phyloP scores from a whole-genome alignment of 2,888 invertebrate species.

The Crossocerus cetratus region DNA sequence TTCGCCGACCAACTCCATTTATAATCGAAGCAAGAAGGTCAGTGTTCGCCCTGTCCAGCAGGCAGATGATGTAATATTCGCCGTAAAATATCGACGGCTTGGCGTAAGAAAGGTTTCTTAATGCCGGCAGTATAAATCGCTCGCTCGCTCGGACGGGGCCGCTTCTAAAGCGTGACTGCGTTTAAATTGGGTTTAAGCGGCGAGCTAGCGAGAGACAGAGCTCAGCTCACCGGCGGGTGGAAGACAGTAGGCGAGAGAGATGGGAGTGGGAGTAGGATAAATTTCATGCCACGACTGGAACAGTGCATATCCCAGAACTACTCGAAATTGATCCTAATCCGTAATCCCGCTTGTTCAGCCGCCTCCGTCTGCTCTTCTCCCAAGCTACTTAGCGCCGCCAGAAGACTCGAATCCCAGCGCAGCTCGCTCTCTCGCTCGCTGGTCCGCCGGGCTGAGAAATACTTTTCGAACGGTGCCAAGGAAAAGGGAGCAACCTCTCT shows the following conservation, averaged over 20 bases:
- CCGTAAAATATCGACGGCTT: background rate
- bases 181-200: slow-evolving; percentile 28
- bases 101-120: background rate
- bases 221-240: too few relatives aligned
- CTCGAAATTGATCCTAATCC: slow-evolving; percentile 76
- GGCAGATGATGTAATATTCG: background rate
- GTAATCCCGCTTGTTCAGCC: slow-evolving; percentile 74
- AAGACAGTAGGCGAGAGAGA: background rate
- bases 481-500: slow-evolving; percentile 33
- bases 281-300: slow-evolving; percentile 51
- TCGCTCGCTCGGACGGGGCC: background rate
- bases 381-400: slow-evolving; percentile 66
- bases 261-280: slow-evolving; percentile 31
- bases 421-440: slow-evolving; percentile 1
- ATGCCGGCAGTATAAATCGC: background rate
- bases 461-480: slow-evolving; percentile 18
- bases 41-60: background rate
- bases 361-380: slow-evolving; percentile 71
- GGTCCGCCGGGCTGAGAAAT: slow-evolving; percentile 17
- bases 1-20: too few relatives aligned
- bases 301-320: slow-evolving; percentile 71
- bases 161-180: slow-evolving; percentile 36
- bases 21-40: too few relatives aligned
- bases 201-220: background rate
- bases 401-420: too few relatives aligned